Conservation (phyloP, 2,888 invertebrate species). For the Hirtodrosophila confusa region DNA sequence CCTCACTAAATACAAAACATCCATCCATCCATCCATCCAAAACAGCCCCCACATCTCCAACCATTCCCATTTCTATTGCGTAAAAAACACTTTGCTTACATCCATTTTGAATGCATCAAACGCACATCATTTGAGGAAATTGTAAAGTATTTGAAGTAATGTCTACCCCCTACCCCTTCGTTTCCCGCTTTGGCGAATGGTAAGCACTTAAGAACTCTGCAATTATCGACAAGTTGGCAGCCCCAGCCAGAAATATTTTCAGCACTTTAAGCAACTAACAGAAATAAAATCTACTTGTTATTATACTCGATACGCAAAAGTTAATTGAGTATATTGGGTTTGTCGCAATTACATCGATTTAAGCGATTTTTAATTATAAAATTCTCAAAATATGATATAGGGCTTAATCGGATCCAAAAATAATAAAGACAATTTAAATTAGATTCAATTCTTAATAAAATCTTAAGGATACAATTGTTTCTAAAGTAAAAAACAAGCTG, state of each 20-base stretch:
- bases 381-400: too few species aligned
- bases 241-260: slow-evolving; percentile 22
- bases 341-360: too few species aligned
- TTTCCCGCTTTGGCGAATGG: slow-evolving; percentile 38
- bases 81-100: slow-evolving; percentile 39
- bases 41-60: neutral
- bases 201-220: slow-evolving; percentile 65
- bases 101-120: slow-evolving; percentile 15
- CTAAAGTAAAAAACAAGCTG: too few species aligned
- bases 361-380: too few species aligned
- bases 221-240: slow-evolving; percentile 65
- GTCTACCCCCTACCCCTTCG: neutral
- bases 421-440: too few species aligned
- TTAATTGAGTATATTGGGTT: too few species aligned
- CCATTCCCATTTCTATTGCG: slow-evolving; percentile 8
- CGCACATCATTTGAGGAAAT: slow-evolving; percentile 28
- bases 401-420: too few species aligned
- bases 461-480: too few species aligned
- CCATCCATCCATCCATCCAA: slow-evolving; percentile 2
- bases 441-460: too few species aligned
- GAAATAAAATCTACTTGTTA: slow-evolving; percentile 35
- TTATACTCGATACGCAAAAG: slow-evolving; percentile 1
- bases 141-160: slow-evolving; percentile 15
- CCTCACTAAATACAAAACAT: slow-evolving; percentile 12
- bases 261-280: slow-evolving; percentile 2